phyloP scores from a whole-genome alignment of 2,113 vertebrate species.

The Chloroceryle aenea region DNA sequence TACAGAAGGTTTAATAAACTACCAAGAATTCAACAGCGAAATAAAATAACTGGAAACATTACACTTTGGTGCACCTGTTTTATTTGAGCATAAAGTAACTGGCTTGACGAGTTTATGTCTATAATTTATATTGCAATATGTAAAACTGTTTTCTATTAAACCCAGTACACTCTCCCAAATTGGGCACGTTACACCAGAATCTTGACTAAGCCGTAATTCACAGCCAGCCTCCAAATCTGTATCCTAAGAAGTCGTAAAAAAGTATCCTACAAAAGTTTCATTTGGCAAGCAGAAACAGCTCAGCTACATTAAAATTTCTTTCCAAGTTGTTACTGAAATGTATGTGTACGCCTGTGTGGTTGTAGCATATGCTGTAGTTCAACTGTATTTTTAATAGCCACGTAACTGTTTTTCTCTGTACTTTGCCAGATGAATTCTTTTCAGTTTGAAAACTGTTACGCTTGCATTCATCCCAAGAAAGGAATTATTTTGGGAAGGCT shows the following conservation, averaged over 20 bases:
- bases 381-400: constrained; percentile 52
- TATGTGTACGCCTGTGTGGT: not conserved
- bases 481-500: constrained; percentile 9
- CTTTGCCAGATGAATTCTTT: constrained; percentile 52
- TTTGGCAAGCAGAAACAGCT: constrained; percentile 32
- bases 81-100: constrained; percentile 10
- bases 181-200: not conserved
- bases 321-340: constrained; percentile 32
- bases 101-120: constrained; percentile 8
- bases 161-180: not conserved
- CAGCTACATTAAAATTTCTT: constrained; percentile 22
- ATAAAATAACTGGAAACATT: not conserved
- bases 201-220: not conserved
- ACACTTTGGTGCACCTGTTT: constrained; percentile 7
- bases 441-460: constrained; percentile 45
- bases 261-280: constrained; percentile 21
- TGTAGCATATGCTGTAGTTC: constrained; percentile 52
- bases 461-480: constrained; percentile 44
- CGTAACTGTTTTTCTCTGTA: constrained; percentile 9
- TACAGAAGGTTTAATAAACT: not conserved
- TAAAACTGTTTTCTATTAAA: not conserved
- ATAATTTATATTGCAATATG: not conserved
- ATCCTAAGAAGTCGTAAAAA: not conserved
- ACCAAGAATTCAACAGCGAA: not conserved
- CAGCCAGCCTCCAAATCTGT: not conserved